phyloP scores from a whole-genome alignment of 2,113 vertebrate species.

The Sphaerodactylus townsendi region DNA sequence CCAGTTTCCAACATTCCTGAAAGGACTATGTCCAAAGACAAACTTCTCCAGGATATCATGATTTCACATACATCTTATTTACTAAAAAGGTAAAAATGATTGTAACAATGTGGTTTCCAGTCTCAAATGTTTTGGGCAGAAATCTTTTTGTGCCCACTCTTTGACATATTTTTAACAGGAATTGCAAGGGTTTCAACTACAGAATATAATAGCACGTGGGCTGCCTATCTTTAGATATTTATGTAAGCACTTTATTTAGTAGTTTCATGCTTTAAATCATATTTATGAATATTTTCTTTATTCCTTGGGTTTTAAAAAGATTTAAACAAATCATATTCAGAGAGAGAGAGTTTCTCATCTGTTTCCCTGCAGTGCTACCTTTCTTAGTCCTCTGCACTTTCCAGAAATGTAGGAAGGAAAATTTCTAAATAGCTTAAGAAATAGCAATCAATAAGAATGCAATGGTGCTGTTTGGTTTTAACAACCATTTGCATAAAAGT shows the following conservation, averaged over 20 bases:
- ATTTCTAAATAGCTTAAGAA: neutral
- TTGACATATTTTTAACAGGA: no score
- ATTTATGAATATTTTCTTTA: conserved; percentile 37
- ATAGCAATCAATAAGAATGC: conserved; percentile 7
- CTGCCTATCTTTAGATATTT: neutral
- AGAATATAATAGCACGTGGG: neutral
- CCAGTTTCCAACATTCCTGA: no score
- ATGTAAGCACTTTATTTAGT: conserved; percentile 27
- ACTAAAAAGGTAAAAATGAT: no score
- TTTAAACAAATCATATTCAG: conserved; percentile 16
- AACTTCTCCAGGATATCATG: no score
- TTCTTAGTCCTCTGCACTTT: conserved; percentile 1
- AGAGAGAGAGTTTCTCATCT: conserved; percentile 34
- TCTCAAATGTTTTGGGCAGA: no score
- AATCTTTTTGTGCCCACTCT: no score
- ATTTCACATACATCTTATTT: no score
- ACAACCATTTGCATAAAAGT: neutral
- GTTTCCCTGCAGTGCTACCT: neutral
- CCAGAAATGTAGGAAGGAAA: conserved; percentile 32
- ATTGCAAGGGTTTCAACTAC: no score
- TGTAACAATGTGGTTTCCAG: no score
- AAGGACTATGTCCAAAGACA: no score
- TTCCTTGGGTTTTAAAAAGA: conserved; percentile 7
- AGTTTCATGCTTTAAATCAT: conserved; percentile 48
- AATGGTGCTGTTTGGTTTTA: neutral